Conservation (phyloP, 2,113 vertebrate genomes). For the Archilochus colubris region DNA sequence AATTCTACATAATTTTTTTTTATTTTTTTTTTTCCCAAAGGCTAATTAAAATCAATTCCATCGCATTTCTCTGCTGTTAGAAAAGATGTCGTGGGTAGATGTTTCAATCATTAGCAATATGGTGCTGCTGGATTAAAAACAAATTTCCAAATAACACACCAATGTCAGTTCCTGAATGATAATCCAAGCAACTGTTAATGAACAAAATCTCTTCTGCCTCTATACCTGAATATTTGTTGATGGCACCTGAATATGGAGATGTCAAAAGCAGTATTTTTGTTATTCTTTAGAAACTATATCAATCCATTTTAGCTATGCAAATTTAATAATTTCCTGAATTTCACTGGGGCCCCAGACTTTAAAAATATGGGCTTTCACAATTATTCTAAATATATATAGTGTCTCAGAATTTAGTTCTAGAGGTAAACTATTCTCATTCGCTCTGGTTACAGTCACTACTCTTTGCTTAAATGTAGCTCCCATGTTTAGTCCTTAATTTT, state of each 20-base stretch:
- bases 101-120: constrained; percentile 77
- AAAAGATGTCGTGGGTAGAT: constrained; percentile 68
- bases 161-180: constrained; percentile 63
- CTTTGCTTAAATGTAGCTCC: not conserved
- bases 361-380: not conserved
- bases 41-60: constrained; percentile 79
- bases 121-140: constrained; percentile 73
- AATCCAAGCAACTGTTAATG: constrained; percentile 65
- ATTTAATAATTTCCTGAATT: constrained; percentile 51
- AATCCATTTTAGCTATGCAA: constrained; percentile 59
- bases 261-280: constrained; percentile 22
- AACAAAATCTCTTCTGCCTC: constrained; percentile 50
- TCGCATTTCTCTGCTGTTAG: constrained; percentile 70
- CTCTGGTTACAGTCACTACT: not conserved
- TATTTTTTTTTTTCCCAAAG: constrained; percentile 1
- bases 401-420: not conserved
- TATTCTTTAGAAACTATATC: constrained; percentile 25
- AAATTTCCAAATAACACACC: constrained; percentile 70
- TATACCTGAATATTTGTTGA: constrained; percentile 64
- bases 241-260: constrained; percentile 51
- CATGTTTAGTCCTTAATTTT: not conserved
- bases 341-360: constrained; percentile 1
- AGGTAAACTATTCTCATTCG: not conserved
- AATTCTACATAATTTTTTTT: constrained; percentile 54
- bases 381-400: not conserved